Evolutionary conservation across 2,113 vertebrate species (phyloP), one percentile per base, ranked within the genome.

Genomic region (Telmatochromis bifrenatus): DNA sequence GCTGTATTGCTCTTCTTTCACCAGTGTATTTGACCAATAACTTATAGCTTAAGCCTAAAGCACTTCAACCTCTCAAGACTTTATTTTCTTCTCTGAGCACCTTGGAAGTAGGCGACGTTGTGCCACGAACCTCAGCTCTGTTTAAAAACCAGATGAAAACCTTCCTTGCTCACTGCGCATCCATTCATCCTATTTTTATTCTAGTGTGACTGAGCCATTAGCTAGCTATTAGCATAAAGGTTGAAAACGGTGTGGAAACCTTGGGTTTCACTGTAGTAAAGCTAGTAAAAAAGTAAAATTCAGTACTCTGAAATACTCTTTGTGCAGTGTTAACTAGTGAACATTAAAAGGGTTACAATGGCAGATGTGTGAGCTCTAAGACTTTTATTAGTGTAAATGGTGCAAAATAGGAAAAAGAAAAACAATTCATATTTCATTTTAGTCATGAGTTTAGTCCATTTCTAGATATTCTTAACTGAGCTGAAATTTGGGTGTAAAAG

Each of bases 301-400:
- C 37, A 21, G 33, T 21, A 45, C 65, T 73, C 37, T 73, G 21
- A 10, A 73, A 42, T 73, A 42, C 37, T 73, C 65, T 0, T 42
- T 0, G 37, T 70, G 37, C 37, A 14, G 0, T 42, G n/a, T 70
- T 0, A 70, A 1, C 12, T 70, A 23, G 0, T 9, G 5, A 70
- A 42, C 65, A 9, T 70, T 70, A 70, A 70, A 70, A 26, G 13
- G 7, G 37, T 70, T 45, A 26, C n/a, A 9, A 21, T 42, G 37
- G 65, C 37, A 42, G 21, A 4, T 23, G 37, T 39, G 5, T 39
- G 35, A 70, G 5, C n/a, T 0, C 35, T 70, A 39, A 42, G 35
- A 42, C 11, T 8, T 70, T 39, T 4, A 1, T 1, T 12, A 68
- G 2, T 70, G 65, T 21, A 70, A 42, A 14, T 12, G 3, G 62